Percentiles rank a stretch among this genome's conserved stretches.
Evolutionary conservation across 1,140 invertebrate species (phyloP).

Genomic region (Metopolophium dirhodum): DNA sequence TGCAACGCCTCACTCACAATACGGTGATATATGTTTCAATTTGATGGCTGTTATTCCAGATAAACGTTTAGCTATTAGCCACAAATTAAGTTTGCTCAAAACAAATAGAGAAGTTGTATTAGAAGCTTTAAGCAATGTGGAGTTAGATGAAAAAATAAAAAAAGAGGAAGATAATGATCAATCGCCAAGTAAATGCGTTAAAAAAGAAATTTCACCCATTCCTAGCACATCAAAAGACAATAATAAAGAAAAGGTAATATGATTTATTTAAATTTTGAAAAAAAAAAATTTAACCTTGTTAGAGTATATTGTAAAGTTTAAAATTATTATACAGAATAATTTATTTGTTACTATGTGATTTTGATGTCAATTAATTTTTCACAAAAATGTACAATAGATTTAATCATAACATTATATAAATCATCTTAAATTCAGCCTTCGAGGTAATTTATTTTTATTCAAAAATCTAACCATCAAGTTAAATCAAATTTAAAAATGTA

Average conservation of each 20-base stretch:
- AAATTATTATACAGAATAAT: neutral
- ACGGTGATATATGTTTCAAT: conserved; percentile 96
- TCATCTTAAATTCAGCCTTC: neutral
- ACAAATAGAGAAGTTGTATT: conserved; percentile 89
- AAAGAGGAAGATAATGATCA: neutral
- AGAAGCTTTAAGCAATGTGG: conserved; percentile 83
- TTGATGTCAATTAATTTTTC: neutral
- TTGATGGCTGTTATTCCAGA: conserved; percentile 98
- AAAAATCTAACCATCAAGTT: neutral
- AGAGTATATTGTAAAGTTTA: neutral
- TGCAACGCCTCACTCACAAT: conserved; percentile 86
- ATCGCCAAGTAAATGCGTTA: conserved; percentile 21
- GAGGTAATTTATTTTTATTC: neutral
- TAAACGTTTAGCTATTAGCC: conserved; percentile 82
- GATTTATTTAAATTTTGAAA: neutral
- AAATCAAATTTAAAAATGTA: neutral
- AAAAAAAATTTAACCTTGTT: neutral
- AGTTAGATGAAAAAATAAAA: neutral
- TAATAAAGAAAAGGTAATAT: conserved; percentile 43
- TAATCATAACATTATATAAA: neutral
- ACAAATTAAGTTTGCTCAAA: conserved; percentile 86
- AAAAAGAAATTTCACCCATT: conserved; percentile 34
- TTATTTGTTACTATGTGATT: neutral
- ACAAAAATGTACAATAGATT: neutral
- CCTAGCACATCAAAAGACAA: conserved; percentile 48